Evolutionary conservation across 2,888 invertebrate species (phyloP).

Genomic region (Chaetogeoica ovagalla): DNA sequence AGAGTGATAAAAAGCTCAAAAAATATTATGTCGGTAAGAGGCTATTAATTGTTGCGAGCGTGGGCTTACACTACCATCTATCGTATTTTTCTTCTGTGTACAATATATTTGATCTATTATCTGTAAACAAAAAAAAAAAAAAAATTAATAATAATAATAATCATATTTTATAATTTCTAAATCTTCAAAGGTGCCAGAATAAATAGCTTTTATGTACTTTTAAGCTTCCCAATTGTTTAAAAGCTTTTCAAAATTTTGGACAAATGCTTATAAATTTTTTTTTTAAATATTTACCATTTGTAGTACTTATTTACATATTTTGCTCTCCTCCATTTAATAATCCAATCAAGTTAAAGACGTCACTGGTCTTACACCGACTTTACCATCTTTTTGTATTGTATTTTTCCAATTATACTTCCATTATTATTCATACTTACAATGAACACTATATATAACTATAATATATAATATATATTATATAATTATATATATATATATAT

Average conservation of each 20-base stretch:
- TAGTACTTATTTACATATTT: background rate
- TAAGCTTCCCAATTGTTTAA: constrained; percentile 39
- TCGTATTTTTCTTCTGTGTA: constrained; percentile 46
- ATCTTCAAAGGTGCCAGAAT: constrained; percentile 47
- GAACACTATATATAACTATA: constrained; percentile 32
- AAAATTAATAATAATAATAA: background rate
- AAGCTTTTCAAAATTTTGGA: constrained; percentile 33
- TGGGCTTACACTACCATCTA: constrained; percentile 49
- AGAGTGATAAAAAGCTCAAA: constrained; percentile 52
- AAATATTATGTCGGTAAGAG: constrained; percentile 53
- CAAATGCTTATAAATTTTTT: constrained; percentile 25
- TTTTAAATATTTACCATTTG: constrained; percentile 18
- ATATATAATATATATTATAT: background rate
- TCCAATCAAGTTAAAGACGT: constrained; percentile 28
- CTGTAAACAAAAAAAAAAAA: constrained; percentile 30
- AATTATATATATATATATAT: too few relatives aligned
- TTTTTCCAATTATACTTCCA: background rate
- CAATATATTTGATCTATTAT: constrained; percentile 48
- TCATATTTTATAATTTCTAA: constrained; percentile 12
- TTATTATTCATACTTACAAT: constrained; percentile 11
- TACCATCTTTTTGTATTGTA: constrained; percentile 8
- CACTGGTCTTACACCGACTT: constrained; percentile 14
- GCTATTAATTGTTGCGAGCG: constrained; percentile 50
- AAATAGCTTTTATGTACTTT: constrained; percentile 45
- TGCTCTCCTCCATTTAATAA: constrained; percentile 20